Percentiles rank a stretch among this genome's conserved stretches.
These are phyloP conservation scores for Ochropleura leucogaster DNA, from an alignment of 2,888 invertebrate genomes.

Conservation along the genomic window DNA sequence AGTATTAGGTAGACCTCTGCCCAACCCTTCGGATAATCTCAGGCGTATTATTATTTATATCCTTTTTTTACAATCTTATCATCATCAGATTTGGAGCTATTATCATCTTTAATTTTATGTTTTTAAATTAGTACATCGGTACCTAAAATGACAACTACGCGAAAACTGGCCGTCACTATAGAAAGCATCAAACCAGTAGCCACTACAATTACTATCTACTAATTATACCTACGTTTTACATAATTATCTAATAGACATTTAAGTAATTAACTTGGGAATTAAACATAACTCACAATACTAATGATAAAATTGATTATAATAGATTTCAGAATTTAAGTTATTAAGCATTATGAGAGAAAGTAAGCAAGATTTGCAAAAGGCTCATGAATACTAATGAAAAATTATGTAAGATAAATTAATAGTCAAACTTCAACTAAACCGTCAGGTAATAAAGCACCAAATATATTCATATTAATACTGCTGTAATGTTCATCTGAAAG, in stretches of 20 bases:
- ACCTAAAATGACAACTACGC: no score
- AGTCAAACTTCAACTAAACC: conserved; percentile 8
- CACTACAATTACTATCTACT: background rate
- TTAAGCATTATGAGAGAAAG: conserved; percentile 49
- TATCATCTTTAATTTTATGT: background rate
- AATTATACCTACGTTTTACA: background rate
- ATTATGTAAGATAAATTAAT: conserved; percentile 39
- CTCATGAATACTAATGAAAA: conserved; percentile 49
- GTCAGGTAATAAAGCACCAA: conserved; percentile 10
- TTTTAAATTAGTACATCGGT: background rate
- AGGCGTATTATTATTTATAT: no score
- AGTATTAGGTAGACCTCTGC: no score
- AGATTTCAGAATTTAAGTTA: conserved; percentile 35
- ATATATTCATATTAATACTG: background rate
- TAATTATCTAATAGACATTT: conserved; percentile 10
- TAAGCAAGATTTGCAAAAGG: conserved; percentile 23
- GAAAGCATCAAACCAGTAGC: background rate
- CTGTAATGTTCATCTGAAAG: background rate
- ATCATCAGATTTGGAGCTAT: background rate
- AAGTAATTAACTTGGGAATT: background rate
- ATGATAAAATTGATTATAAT: conserved; percentile 36
- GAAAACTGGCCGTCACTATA: background rate
- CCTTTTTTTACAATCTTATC: background rate
- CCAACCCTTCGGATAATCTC: no score
- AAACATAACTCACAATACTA: conserved; percentile 8